Conservation (phyloP, 2,113 vertebrate species). For the Nicator chloris region DNA sequence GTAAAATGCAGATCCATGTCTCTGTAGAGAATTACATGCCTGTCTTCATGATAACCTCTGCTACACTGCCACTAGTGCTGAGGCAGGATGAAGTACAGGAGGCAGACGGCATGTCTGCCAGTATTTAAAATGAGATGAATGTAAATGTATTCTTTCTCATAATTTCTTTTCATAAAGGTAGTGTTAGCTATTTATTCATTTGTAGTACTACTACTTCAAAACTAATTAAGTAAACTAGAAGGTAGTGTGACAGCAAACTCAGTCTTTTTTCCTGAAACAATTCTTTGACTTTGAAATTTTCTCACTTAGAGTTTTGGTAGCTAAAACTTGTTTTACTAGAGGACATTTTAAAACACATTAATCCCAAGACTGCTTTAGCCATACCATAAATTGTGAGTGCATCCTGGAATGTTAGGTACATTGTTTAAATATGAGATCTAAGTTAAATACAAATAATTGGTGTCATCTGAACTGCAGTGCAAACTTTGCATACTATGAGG, state of each 20-base stretch:
- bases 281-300: neutral
- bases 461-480: neutral
- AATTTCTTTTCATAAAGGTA: neutral
- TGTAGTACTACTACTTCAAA: neutral
- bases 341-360: neutral
- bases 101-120: neutral
- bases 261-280: neutral
- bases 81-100: neutral
- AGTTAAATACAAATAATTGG: neutral
- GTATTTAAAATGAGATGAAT: neutral
- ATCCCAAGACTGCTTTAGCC: neutral
- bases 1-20: neutral
- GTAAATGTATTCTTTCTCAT: neutral
- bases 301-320: neutral
- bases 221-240: neutral
- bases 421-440: neutral
- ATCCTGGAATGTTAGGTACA: neutral
- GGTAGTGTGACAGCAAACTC: neutral
- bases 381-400: neutral
- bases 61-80: neutral
- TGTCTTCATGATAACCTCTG: neutral
- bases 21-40: neutral
- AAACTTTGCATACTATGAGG: neutral
- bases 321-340: neutral
- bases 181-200: neutral